Conservation (phyloP, 2,888 invertebrate species). For the Dryobotodes eremita region DNA sequence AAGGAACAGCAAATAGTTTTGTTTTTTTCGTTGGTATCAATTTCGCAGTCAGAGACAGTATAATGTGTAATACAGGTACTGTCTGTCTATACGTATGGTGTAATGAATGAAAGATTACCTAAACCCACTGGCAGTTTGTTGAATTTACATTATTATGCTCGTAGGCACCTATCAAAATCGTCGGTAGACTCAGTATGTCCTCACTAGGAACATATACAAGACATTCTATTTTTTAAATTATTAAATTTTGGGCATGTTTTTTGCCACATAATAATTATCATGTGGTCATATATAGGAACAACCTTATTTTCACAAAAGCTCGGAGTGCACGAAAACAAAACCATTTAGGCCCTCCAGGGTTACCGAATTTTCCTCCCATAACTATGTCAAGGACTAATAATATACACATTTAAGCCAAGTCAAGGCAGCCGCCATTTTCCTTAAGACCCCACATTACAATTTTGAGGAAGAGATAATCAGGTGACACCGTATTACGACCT, state of each 20-base stretch:
- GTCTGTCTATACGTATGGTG: background rate
- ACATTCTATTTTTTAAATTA: no score
- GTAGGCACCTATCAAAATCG: background rate
- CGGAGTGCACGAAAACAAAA: constrained; percentile 5
- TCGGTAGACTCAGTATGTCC: background rate
- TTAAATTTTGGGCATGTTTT: no score
- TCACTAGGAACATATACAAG: background rate
- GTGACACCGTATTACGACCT: constrained; percentile 9
- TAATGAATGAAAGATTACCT: background rate
- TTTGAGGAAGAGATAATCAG: constrained; percentile 28
- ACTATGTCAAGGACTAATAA: constrained; percentile 43
- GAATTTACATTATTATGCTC: background rate
- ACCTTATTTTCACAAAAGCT: background rate
- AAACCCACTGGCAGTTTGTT: background rate
- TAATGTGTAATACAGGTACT: background rate
- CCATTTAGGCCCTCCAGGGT: background rate
- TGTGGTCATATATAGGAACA: background rate
- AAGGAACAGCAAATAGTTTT: background rate
- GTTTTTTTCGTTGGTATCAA: background rate
- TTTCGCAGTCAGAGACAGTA: background rate
- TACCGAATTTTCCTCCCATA: constrained; percentile 1
- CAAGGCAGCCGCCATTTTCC: constrained; percentile 33
- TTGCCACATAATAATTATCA: background rate
- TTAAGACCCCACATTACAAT: constrained; percentile 35
- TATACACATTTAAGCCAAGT: constrained; percentile 28